Base-by-base conservation (phyloP, 2,797 vertebrate genomes). In the Spatula clypeata region DNA sequence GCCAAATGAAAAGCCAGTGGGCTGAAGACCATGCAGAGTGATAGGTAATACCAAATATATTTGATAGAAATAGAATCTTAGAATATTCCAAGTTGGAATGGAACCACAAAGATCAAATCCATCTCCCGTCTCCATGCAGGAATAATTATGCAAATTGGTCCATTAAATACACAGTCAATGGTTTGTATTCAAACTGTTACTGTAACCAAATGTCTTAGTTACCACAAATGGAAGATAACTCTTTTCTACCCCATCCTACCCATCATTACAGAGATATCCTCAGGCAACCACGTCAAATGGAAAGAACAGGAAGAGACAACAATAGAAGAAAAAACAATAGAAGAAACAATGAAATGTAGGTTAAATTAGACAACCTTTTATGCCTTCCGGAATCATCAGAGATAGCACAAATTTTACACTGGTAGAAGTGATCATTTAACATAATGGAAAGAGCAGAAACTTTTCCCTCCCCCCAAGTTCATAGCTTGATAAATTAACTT, bases 191-290 rank as follows among this genome's bases (percentile, higher is more conserved):
- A 21, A 26, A 72, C 10, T 0, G 1, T 49, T 70, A 84, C 20
- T n/a, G 54, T 31, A 31, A 62, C 53, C 24, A 32, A 0, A 0
- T 40, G 17, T 7, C 31, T 31, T 0, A 0, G 13, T 18, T 76
- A 57, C 15, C 40, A 34, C 29, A 29, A 72, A 51, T 0, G 7
- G 42, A 62, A 67, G 47, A n/a, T 6, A 32, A 73, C 5, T 42
- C 40, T 40, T 34, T 31, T 57, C 24, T 65, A 14, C 55, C 14
- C 45, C 14, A 62, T 54, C 20, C 34, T 66, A 24, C 14, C 31
- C 32, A 67, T 55, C 24, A 20, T 31, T 75, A n/a, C 40, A 79
- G 29, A 79, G n/a, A 36, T 17, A 57, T 57, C 23, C 32, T 51
- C 47, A 80, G 38, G 15, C 12, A 61, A 62, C 29, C 42, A 76